Conservation (phyloP, 2,888 invertebrate species). For the Nomada ferruginata region DNA sequence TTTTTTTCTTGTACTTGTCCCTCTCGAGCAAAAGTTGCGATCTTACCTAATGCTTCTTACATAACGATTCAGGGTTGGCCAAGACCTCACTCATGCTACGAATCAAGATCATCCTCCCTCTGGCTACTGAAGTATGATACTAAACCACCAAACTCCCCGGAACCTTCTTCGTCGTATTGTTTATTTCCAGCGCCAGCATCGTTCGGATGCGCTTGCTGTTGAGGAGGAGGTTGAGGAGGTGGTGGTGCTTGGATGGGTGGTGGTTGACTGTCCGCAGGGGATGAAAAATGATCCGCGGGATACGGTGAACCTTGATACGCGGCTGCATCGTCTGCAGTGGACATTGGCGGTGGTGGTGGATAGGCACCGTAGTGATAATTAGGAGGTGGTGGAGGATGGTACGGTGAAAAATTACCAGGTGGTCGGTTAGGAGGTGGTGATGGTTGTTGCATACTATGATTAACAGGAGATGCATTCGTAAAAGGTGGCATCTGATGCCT, state of each 20-base stretch:
- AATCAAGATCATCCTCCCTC: slow-evolving; percentile 93
- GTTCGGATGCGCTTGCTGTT: slow-evolving; percentile 67
- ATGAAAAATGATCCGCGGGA: slow-evolving; percentile 72
- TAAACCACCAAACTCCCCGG: slow-evolving; percentile 94
- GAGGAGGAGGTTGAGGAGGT: slow-evolving; percentile 61
- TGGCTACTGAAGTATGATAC: slow-evolving; percentile 97
- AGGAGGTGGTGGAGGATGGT: slow-evolving; percentile 84
- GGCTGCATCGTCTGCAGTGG: slow-evolving; percentile 83
- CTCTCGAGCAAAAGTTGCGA: slow-evolving; percentile 69
- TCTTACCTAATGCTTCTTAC: slow-evolving; percentile 51
- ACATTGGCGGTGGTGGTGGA: slow-evolving; percentile 83
- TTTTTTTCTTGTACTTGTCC: slow-evolving; percentile 46
- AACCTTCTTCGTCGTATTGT: slow-evolving; percentile 85
- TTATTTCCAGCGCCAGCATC: slow-evolving; percentile 72
- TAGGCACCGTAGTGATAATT: slow-evolving; percentile 85
- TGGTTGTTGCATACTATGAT: slow-evolving; percentile 80
- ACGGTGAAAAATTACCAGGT: slow-evolving; percentile 83
- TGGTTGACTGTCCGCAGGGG: slow-evolving; percentile 71
- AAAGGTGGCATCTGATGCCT: slow-evolving; percentile 81
- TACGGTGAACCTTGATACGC: slow-evolving; percentile 84
- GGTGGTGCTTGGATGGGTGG: slow-evolving; percentile 65
- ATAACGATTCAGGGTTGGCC: slow-evolving; percentile 76
- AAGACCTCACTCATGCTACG: slow-evolving; percentile 86
- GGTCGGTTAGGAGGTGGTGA: slow-evolving; percentile 82
- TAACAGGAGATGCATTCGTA: slow-evolving; percentile 76